These are phyloP conservation scores for Platycnemis pennipes DNA, from an alignment of 2,888 invertebrate genomes.

Conservation along the genomic window DNA sequence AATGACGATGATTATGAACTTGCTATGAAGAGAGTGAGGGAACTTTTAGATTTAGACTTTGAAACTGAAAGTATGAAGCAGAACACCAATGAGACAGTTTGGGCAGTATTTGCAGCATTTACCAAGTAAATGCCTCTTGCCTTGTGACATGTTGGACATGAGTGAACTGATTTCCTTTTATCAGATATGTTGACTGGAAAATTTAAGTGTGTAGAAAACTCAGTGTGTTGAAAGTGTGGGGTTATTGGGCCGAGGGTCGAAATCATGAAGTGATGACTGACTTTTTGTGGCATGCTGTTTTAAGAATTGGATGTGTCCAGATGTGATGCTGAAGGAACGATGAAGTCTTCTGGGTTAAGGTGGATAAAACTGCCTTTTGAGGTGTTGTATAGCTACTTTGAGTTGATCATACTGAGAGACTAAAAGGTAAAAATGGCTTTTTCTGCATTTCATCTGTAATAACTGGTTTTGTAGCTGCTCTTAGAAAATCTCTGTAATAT, in stretches of 20 bases:
- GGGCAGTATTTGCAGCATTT: conserved; percentile 99
- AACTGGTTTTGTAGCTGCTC: conserved; percentile 59
- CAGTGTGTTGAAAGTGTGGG: not conserved
- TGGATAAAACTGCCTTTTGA: conserved; percentile 52
- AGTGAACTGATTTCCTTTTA: not conserved
- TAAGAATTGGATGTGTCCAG: conserved; percentile 35
- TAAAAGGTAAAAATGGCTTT: conserved; percentile 48
- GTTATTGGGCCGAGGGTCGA: conserved; percentile 31
- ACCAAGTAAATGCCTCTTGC: conserved; percentile 88
- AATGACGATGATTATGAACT: conserved; percentile 98
- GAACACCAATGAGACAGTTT: conserved; percentile 95
- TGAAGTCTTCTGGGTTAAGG: conserved; percentile 38
- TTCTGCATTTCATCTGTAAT: conserved; percentile 58
- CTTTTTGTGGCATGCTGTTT: conserved; percentile 30
- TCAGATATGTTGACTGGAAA: conserved; percentile 48
- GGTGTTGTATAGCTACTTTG: conserved; percentile 48
- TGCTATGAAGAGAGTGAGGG: conserved; percentile 98
- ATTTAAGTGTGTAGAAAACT: not conserved
- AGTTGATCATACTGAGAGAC: conserved; percentile 40
- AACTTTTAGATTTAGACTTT: conserved; percentile 97
- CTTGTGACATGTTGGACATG: not conserved
- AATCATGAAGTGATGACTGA: conserved; percentile 23
- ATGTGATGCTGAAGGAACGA: conserved; percentile 43
- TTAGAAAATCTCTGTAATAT: conserved; percentile 43
- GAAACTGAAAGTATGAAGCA: conserved; percentile 97